Conservation (phyloP, 1,140 invertebrate genomes). For the Sitobion miscanthi region DNA sequence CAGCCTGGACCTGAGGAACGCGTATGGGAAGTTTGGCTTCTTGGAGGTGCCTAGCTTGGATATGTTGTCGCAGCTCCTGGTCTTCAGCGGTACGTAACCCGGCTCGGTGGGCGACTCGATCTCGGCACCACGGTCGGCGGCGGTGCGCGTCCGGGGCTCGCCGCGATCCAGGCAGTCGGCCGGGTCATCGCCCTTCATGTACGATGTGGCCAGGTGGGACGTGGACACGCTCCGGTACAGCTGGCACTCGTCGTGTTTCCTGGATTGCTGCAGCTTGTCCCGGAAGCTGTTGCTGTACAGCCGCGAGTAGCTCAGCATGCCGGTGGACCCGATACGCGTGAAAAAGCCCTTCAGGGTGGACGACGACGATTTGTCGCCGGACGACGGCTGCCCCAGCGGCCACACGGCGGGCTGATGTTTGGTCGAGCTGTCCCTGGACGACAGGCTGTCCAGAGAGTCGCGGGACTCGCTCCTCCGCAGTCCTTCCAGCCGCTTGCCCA, state of each 20-base stretch:
- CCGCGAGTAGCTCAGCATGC: conserved; percentile 70
- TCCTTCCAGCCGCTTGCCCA: conserved; percentile 80
- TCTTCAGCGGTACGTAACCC: conserved; percentile 66
- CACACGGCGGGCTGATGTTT: conserved; percentile 58
- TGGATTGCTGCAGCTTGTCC: conserved; percentile 65
- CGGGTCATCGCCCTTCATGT: conserved; percentile 79
- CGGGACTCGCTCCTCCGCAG: conserved; percentile 73
- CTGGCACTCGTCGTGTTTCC: conserved; percentile 61
- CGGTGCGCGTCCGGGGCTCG: conserved; percentile 63
- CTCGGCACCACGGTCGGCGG: conserved; percentile 58
- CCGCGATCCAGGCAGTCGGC: conserved; percentile 76
- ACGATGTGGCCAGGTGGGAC: conserved; percentile 74
- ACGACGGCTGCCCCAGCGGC: conserved; percentile 21
- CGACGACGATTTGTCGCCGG: conserved; percentile 63
- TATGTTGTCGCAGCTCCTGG: conserved; percentile 72
- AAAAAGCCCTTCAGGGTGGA: conserved; percentile 74
- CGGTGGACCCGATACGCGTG: conserved; percentile 76
- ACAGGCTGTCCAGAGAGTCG: conserved; percentile 62
- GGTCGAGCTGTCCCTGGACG: conserved; percentile 62
- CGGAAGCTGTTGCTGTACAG: conserved; percentile 55
- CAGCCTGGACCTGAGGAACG: conserved; percentile 76
- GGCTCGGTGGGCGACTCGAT: conserved; percentile 60
- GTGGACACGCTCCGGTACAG: conserved; percentile 79
- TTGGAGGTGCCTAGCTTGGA: conserved; percentile 63
- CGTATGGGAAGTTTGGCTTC: conserved; percentile 77